Evolutionary conservation across 2,113 vertebrate species (phyloP), one percentile per base, ranked within the genome.

Genomic region (Rhinolophus sinicus): DNA sequence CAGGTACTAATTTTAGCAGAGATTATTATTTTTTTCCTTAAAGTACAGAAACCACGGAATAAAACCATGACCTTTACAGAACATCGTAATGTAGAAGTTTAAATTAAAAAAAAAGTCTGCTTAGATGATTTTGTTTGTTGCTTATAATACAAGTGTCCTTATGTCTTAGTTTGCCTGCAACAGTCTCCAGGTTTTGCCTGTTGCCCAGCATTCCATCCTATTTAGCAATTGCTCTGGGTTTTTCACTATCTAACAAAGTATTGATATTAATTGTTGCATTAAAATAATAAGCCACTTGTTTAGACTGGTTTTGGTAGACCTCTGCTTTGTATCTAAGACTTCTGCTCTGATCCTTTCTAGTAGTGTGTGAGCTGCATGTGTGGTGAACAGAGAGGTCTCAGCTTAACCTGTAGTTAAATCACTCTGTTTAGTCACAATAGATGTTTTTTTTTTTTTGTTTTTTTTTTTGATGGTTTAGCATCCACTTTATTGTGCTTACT

Each of bases 401-500:
- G 12, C 2, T 47, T 19, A 58, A 47, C 1, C 2, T 40, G 33
- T 2, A 78, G 52, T 60, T 81, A 81, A 73, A n/a, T 69, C 5
- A 35, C 8, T 76, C 24, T 52, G 80, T 76, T 64, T 6, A 92
- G 40, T 78, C 16, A 70, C 40, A 77, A 35, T 16, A 47, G 54
- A 35, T n/a, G n/a, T n/a, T n/a, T n/a, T n/a, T n/a, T n/a, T n/a
- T n/a, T n/a, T n/a, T n/a, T n/a, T n/a, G n/a, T n/a, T n/a, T n/a
- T n/a, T n/a, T n/a, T n/a, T n/a, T 97, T 92, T 97, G 97, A 91
- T 97, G 95, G 98, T 96, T 97, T 97, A 97, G 98, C 98, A 97
- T 98, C 98, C 98, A 98, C 98, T 98, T 98, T 92, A 95, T 93
- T 97, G 94, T 98, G 96, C 97, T 97, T 84, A 90, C 91, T 88